Evolutionary conservation across 2,797 vertebrate genomes (phyloP).

Genomic region (Eulemur albifrons): DNA sequence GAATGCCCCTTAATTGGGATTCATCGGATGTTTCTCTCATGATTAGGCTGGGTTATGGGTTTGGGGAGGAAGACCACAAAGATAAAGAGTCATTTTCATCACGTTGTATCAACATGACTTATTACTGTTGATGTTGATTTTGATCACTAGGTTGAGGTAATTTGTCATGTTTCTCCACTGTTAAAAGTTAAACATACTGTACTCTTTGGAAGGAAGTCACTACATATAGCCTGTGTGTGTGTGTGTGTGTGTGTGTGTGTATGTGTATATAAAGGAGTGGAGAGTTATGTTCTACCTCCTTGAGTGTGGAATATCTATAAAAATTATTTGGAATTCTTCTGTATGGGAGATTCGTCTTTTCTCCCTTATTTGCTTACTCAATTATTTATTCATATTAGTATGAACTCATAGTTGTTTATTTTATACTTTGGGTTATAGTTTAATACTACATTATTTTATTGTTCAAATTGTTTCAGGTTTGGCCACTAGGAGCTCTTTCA

Average conservation of each 20-base stretch:
- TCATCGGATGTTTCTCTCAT: not conserved
- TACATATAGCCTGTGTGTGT: too few species aligned
- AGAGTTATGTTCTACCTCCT: not conserved
- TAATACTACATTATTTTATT: not conserved
- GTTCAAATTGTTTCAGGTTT: not conserved
- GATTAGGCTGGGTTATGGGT: not conserved
- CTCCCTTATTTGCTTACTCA: not conserved
- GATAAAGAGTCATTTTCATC: not conserved
- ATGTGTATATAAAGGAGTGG: not conserved
- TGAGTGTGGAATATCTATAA: not conserved
- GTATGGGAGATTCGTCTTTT: not conserved
- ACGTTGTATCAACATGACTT: not conserved
- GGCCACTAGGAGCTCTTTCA: not conserved
- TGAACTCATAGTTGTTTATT: not conserved
- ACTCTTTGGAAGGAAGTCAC: not conserved
- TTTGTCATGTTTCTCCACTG: not conserved
- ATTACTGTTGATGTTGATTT: not conserved
- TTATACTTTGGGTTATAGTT: not conserved
- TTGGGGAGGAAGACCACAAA: not conserved
- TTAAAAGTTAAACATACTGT: not conserved
- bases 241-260: too few species aligned
- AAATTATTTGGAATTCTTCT: not conserved
- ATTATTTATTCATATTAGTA: not conserved
- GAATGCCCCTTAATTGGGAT: not conserved
- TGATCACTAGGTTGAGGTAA: not conserved